Evolutionary conservation across 2,797 vertebrate genomes (phyloP).

Genomic region (Crocidura indochinensis): DNA sequence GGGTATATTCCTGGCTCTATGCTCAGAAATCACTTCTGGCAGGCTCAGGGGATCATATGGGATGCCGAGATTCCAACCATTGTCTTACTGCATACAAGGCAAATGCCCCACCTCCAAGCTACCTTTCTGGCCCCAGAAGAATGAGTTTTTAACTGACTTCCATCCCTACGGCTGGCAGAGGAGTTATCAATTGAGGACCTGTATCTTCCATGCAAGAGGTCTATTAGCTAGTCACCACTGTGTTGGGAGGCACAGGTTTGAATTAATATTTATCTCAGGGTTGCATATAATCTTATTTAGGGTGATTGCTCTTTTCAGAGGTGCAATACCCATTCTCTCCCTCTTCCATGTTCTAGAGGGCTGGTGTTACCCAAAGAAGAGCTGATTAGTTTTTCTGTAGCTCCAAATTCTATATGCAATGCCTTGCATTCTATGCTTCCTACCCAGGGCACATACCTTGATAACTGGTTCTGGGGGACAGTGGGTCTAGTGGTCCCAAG

Average conservation of each 20-base stretch:
- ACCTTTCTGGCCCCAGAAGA: not conserved
- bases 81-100: no score
- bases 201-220: not conserved
- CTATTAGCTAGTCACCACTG: not conserved
- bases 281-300: not conserved
- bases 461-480: not conserved
- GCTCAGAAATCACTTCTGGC: no score
- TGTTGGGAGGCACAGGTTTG: not conserved
- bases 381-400: not conserved
- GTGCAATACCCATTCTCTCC: rapidly evolving
- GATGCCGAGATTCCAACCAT: no score
- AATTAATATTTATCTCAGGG: not conserved
- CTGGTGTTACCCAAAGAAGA: not conserved
- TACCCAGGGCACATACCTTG: not conserved
- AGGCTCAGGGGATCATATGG: no score
- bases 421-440: not conserved
- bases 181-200: not conserved
- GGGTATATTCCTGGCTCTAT: no score
- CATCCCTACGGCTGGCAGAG: not conserved
- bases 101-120: no score
- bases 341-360: not conserved
- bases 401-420: not conserved
- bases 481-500: not conserved
- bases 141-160: not conserved
- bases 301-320: not conserved